Percentiles rank a stretch among this genome's conserved stretches.
phyloP scores from a whole-genome alignment of 2,888 invertebrate genomes.

The Ditula angustiorana region DNA sequence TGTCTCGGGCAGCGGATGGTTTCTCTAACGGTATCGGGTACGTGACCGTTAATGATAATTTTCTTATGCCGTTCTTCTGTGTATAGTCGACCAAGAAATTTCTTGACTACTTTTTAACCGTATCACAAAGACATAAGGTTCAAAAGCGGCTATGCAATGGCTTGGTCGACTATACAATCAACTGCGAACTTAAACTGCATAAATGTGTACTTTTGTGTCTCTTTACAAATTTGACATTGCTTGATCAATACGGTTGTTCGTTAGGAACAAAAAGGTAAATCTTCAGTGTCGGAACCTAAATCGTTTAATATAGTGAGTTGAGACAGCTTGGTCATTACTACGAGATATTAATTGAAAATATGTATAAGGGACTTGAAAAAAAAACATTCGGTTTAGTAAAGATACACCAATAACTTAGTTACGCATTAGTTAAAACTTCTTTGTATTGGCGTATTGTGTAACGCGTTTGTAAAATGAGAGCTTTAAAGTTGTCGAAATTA shows the following conservation, averaged over 20 bases:
- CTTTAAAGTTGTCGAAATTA: neutral
- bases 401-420: neutral
- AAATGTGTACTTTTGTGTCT: neutral
- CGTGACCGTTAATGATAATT: conserved; percentile 36
- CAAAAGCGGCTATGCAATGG: no score
- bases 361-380: no score
- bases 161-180: no score
- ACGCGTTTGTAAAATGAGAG: no score
- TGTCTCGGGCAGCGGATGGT: conserved; percentile 12
- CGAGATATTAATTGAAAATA: neutral
- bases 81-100: neutral
- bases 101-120: no score
- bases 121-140: no score
- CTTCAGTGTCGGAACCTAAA: neutral
- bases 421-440: no score
- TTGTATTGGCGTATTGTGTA: no score
- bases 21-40: conserved; percentile 31
- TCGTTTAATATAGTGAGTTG: neutral
- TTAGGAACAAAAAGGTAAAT: neutral
- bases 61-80: conserved; percentile 22
- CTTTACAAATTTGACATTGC: neutral
- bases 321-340: neutral
- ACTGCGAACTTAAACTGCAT: neutral
- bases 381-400: no score
- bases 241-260: neutral